Percentiles rank a stretch among this genome's conserved stretches.
Evolutionary conservation across 1,140 invertebrate species (phyloP).

Genomic region (Leptinotarsa texana): DNA sequence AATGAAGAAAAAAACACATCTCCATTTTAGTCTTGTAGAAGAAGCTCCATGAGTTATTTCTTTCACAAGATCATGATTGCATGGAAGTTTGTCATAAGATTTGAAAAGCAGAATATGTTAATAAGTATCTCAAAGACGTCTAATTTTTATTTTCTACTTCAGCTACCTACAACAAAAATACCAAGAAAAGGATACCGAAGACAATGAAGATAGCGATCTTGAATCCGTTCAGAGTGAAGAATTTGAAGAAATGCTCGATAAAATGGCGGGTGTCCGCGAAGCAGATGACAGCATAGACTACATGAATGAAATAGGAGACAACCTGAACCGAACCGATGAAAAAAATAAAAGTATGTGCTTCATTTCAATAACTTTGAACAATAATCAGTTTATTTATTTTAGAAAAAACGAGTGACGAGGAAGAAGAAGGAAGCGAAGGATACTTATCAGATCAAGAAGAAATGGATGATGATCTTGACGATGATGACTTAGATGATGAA

Average conservation of each 20-base stretch:
- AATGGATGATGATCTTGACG: conserved; percentile 52
- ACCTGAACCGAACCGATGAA: conserved; percentile 53
- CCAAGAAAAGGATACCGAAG: conserved; percentile 48
- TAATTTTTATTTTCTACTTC: conserved; percentile 11
- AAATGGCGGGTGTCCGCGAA: conserved; percentile 59
- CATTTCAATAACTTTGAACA: conserved; percentile 1
- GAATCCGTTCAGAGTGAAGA: conserved; percentile 88
- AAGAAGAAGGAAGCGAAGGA: conserved; percentile 52
- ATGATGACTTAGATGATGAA: conserved; percentile 57
- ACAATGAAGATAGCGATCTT: conserved; percentile 62
- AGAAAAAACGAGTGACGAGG: conserved; percentile 50
- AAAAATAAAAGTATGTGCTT: conserved; percentile 44
- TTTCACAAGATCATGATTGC: no score
- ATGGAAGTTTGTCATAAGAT: no score
- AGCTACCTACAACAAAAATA: conserved; percentile 61
- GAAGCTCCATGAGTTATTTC: no score
- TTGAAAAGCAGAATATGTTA: no score
- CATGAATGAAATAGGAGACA: conserved; percentile 60
- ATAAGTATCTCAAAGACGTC: neutral
- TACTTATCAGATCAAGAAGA: conserved; percentile 56
- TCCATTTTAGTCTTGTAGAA: no score
- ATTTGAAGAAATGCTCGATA: conserved; percentile 81
- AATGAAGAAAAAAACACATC: no score
- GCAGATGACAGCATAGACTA: conserved; percentile 62
- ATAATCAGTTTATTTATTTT: conserved; percentile 1